A percentile compares a stretch with the other conserved stretches of the same genome.
phyloP scores from a whole-genome alignment of 1,140 invertebrate genomes.

The Papilio machaon region DNA sequence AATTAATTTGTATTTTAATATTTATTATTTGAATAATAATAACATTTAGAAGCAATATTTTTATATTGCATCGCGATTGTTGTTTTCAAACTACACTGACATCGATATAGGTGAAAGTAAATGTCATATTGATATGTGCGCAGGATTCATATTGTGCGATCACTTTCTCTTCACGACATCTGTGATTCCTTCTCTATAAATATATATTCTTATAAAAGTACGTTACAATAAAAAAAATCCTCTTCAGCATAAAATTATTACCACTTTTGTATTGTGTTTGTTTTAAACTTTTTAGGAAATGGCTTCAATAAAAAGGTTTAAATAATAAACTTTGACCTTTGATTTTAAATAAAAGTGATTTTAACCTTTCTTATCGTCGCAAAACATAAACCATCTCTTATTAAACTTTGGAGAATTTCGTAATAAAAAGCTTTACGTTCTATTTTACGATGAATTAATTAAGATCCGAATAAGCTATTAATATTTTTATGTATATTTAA shows the following conservation, averaged over 20 bases:
- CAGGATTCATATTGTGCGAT: slow-evolving; percentile 30
- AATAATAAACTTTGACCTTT: too few species aligned
- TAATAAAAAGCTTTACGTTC: neutral
- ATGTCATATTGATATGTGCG: slow-evolving; percentile 27
- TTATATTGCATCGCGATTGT: slow-evolving; percentile 13
- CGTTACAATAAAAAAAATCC: too few species aligned
- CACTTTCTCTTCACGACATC: slow-evolving; percentile 30
- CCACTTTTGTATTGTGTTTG: too few species aligned
- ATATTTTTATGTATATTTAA: neutral
- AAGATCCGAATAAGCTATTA: neutral
- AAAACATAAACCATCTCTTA: neutral
- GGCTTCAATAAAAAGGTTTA: too few species aligned
- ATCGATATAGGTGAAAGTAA: slow-evolving; percentile 35
- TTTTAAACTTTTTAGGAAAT: too few species aligned
- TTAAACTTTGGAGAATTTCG: neutral
- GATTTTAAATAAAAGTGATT: too few species aligned
- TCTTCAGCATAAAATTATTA: too few species aligned
- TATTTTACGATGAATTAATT: neutral
- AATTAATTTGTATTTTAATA: neutral
- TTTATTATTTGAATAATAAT: slow-evolving; percentile 8
- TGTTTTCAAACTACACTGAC: slow-evolving; percentile 17
- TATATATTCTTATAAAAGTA: neutral
- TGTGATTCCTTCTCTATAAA: neutral
- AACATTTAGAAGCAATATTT: neutral
- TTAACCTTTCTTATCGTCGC: neutral